Percentiles rank a stretch among this genome's conserved stretches.
phyloP scores from a whole-genome alignment of 2,113 vertebrate genomes.

The Cavia aperea region DNA sequence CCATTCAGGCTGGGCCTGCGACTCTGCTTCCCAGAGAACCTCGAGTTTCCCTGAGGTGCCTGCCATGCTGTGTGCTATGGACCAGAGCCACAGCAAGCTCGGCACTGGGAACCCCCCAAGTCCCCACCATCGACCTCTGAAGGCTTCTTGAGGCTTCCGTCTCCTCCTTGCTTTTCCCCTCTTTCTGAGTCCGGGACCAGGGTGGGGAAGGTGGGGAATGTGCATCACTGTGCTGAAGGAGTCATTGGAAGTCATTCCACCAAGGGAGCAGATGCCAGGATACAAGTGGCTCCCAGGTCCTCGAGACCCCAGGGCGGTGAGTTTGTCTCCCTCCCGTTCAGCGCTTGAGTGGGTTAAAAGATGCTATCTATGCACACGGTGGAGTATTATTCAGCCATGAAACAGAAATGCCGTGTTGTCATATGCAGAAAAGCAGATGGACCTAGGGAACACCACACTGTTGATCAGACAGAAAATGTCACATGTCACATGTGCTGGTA shows the following conservation, averaged over 20 bases:
- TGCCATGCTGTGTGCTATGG: neutral
- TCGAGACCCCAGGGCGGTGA: neutral
- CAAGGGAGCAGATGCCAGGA: neutral
- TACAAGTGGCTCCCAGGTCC: neutral
- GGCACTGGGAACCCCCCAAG: no score
- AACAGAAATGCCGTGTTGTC: neutral
- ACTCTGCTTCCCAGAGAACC: no score
- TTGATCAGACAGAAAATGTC: neutral
- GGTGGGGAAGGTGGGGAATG: neutral
- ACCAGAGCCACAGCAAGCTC: neutral
- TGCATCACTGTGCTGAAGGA: neutral
- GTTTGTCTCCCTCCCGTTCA: neutral
- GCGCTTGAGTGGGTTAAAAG: neutral
- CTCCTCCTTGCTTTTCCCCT: no score
- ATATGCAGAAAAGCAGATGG: neutral
- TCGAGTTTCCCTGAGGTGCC: neutral
- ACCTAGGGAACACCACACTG: neutral
- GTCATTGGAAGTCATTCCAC: neutral
- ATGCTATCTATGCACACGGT: neutral
- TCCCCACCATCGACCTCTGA: no score
- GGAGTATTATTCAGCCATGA: neutral
- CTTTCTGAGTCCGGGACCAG: no score
- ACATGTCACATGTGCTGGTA: neutral
- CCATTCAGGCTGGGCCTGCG: no score
- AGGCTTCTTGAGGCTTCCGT: no score